Evolutionary conservation across 1,140 invertebrate species (phyloP), one percentile per base, ranked within the genome.

Genomic region (Tachypleus tridentatus): DNA sequence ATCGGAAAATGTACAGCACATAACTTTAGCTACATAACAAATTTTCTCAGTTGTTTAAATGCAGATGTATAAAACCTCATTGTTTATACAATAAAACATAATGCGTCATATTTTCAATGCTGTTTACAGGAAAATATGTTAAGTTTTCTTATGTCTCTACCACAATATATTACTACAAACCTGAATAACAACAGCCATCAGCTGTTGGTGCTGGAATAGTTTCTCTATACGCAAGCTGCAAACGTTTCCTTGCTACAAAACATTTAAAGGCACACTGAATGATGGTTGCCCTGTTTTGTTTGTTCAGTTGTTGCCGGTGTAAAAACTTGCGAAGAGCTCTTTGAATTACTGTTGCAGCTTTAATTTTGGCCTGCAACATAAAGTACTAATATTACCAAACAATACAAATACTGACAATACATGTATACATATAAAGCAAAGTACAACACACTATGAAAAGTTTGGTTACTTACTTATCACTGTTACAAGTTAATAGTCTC

Each of bases 311-410:
- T 53, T 58, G 53, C 6, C 8, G 5, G 2, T 11, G 5, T 4
- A 69, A 9, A 63, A 57, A 64, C 8, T 50, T 63, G 49, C 70
- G 65, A 47, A 72, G 69, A 11, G 61, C 64, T 52, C 53, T 71
- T 68, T 77, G 76, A 10, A 77, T 72, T 3, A 67, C 66, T 29
- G 65, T 52, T 11, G 71, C 73, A 11, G 76, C 74, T 50, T 69
- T 63, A 11, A 67, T 65, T 67, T 73, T 67, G 48, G 67, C 61
- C 72, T 75, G 63, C 11, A 60, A 69, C 52, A 29, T 29, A 29
- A 29, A 29, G 29, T 29, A 29, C 29, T n/a, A 29, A 29, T 29
- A 29, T 29, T 29, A 29, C 29, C 29, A 29, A 29, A 29, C 29
- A 2, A 29, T 0, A 29, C 29, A 0, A 29, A 29, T 29, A 29